These are phyloP conservation scores for Lasioglossum vierecki DNA, from an alignment of 2,888 invertebrate species.

Conservation along the genomic window DNA sequence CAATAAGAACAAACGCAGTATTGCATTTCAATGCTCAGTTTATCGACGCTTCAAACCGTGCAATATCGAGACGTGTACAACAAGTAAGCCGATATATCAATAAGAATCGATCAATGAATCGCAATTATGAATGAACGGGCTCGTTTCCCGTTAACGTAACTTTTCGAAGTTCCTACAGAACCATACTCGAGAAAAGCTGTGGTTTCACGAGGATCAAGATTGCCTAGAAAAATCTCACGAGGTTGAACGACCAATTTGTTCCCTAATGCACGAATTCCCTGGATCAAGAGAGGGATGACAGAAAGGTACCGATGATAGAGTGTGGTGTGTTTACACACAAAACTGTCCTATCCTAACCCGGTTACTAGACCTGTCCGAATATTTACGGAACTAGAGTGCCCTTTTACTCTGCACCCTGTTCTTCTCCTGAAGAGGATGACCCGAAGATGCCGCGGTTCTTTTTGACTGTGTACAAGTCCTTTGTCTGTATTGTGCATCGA, in stretches of 20 bases:
- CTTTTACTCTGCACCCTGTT: conserved; percentile 50
- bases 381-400: conserved; percentile 70
- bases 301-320: conserved; percentile 38
- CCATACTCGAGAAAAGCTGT: neutral
- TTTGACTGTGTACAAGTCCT: conserved; percentile 68
- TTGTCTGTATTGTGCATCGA: conserved; percentile 58
- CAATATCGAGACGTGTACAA: conserved; percentile 11
- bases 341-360: conserved; percentile 45
- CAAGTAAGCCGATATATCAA: conserved; percentile 60
- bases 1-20: conserved; percentile 55
- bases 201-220: neutral
- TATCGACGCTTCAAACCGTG: conserved; percentile 32
- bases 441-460: conserved; percentile 61
- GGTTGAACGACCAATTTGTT: neutral
- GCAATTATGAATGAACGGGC: conserved; percentile 64
- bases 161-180: conserved; percentile 11
- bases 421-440: conserved; percentile 59
- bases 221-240: neutral
- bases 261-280: neutral
- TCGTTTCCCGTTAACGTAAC: conserved; percentile 20
- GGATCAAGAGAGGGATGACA: conserved; percentile 17
- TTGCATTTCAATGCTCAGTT: conserved; percentile 60
- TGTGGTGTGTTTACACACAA: conserved; percentile 43
- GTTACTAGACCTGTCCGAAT: conserved; percentile 70
- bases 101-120: conserved; percentile 50